A percentile compares a stretch with the other conserved stretches of the same genome.
These are phyloP conservation scores for Scylla paramamosain DNA, from an alignment of 1,140 invertebrate genomes.

Conservation along the genomic window DNA sequence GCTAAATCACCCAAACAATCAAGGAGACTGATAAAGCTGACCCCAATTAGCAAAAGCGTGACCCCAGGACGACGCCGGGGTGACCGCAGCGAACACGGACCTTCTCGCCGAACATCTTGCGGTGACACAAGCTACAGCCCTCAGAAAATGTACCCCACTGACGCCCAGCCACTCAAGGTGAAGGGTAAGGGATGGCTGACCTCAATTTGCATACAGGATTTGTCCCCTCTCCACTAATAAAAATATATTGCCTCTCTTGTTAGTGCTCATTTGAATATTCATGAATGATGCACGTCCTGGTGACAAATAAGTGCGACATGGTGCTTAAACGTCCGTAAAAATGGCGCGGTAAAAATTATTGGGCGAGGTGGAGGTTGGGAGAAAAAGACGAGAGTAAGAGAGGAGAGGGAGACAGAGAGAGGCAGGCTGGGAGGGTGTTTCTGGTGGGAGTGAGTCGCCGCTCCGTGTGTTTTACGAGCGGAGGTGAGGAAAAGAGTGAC, in stretches of 20 bases:
- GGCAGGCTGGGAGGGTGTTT: too few species aligned
- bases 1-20: neutral
- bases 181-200: constrained; percentile 41
- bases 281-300: neutral
- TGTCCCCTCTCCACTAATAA: constrained; percentile 46
- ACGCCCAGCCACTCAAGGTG: constrained; percentile 33
- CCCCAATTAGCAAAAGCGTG: constrained; percentile 46
- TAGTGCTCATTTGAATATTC: constrained; percentile 17
- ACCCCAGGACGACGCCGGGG: neutral
- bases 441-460: too few species aligned
- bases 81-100: neutral
- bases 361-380: neutral
- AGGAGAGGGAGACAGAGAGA: too few species aligned
- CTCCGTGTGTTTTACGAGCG: too few species aligned
- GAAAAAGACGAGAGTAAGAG: neutral
- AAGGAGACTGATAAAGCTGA: constrained; percentile 33
- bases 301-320: constrained; percentile 22
- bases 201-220: constrained; percentile 46
- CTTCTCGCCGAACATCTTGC: constrained; percentile 13
- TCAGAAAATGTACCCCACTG: neutral
- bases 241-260: constrained; percentile 43
- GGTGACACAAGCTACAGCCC: constrained; percentile 29
- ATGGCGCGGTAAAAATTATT: neutral
- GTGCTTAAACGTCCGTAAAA: constrained; percentile 14
- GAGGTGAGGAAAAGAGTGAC: too few species aligned